These are phyloP conservation scores for Tachysurus fulvidraco DNA, from an alignment of 2,113 vertebrate genomes.

Conservation along the genomic window DNA sequence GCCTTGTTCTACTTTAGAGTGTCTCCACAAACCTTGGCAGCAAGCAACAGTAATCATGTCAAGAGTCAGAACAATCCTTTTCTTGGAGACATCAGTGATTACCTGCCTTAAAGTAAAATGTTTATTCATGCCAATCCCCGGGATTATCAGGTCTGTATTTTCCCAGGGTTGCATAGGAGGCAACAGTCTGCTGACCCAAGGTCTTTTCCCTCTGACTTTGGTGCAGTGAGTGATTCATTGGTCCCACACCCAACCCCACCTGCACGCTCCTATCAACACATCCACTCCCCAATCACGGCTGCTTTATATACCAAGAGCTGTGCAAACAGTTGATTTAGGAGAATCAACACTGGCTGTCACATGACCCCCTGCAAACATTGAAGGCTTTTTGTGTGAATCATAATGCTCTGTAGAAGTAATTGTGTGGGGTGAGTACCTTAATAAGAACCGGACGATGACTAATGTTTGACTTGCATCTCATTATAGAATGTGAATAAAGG, in stretches of 20 bases:
- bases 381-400: conserved; percentile 51
- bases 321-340: conserved; percentile 54
- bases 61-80: conserved; percentile 58
- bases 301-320: conserved; percentile 51
- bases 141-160: conserved; percentile 55
- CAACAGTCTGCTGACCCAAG: conserved; percentile 52
- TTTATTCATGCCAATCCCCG: conserved; percentile 41
- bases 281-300: conserved; percentile 51
- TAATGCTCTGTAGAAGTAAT: conserved; percentile 49
- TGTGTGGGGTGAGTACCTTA: conserved; percentile 59
- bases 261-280: conserved; percentile 47
- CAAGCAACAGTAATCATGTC: conserved; percentile 67
- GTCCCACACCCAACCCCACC: conserved; percentile 55
- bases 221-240: conserved; percentile 46
- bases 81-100: conserved; percentile 56
- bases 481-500: conserved; percentile 61
- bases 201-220: conserved; percentile 48
- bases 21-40: conserved; percentile 70
- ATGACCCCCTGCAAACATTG: conserved; percentile 35
- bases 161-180: conserved; percentile 53
- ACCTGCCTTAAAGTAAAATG: conserved; percentile 27
- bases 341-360: conserved; percentile 50
- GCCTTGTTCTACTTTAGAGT: conserved; percentile 26
- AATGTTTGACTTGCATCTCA: conserved; percentile 66
- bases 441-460: conserved; percentile 61